These are phyloP conservation scores for Graptemys geographica DNA, from an alignment of 2,797 vertebrate genomes.

Conservation along the genomic window DNA sequence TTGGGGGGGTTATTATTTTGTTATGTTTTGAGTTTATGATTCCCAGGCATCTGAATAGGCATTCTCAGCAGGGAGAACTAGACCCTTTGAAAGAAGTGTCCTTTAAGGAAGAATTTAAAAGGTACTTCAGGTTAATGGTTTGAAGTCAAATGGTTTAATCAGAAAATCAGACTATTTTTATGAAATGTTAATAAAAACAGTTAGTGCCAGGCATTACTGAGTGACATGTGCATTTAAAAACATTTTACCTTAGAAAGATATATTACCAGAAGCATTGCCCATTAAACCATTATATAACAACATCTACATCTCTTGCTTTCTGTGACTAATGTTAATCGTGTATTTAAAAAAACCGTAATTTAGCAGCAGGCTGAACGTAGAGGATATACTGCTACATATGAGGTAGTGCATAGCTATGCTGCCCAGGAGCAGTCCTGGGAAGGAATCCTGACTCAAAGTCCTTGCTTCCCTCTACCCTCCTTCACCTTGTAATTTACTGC, in stretches of 20 bases:
- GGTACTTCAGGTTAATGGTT: background rate
- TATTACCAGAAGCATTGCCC: background rate
- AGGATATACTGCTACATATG: background rate
- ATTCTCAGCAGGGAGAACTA: background rate
- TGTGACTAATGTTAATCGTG: background rate
- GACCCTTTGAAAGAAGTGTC: background rate
- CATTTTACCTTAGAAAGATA: background rate
- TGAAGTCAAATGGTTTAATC: background rate
- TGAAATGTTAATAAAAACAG: background rate
- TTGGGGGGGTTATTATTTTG: background rate
- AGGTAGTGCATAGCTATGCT: background rate
- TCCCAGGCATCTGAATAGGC: background rate
- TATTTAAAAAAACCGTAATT: background rate
- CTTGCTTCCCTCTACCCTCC: background rate
- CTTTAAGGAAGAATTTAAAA: background rate
- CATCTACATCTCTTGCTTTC: background rate
- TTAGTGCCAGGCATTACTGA: background rate
- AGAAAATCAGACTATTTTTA: background rate
- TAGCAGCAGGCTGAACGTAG: background rate
- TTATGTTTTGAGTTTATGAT: background rate
- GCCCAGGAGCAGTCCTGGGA: background rate
- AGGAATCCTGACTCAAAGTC: background rate
- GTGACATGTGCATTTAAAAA: background rate
- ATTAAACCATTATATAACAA: background rate
- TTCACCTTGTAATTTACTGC: background rate